Base-by-base conservation (phyloP, 2,888 invertebrate genomes). In the Abrostola tripartita region DNA sequence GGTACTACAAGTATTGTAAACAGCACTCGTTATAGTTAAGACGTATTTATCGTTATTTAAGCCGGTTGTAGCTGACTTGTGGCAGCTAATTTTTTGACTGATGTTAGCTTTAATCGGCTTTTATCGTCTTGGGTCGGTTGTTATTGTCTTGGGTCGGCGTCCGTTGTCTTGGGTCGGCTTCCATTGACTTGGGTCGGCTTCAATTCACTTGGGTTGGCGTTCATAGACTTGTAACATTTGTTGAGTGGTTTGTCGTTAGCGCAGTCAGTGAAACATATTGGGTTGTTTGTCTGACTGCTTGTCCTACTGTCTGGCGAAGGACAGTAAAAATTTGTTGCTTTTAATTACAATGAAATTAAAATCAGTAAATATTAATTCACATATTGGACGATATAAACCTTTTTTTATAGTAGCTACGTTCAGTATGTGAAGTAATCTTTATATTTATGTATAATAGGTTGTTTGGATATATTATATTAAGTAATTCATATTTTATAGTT, bases 1-100 rank as follows among this genome's bases (percentile, higher is more conserved):
- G 76, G 80, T 82, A 84, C 71, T 79, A 75, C 55, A 79, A 76
- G 76, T 82, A 81, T 79, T 84, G 74, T 65, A 76, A 77, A 70
- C 65, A 73, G 74, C 72, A 70, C 65, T 69, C 55, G 49, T 51
- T 53, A 54, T 8, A 38, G 14, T 38, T 68, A 57, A 60, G 54
- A 52, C 64, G 52, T 55, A 10, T 57, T 14, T 53, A 40, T 73
- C n/a, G 55, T 55, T 61, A 51, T 52, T 49, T 0, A 47, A 42
- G n/a, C 5, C n/a, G 8, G 38, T 53, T 52, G 41, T 24, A 56
- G 49, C 24, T 50, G 37, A 24, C 37, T 73, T 52, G 0, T 44
- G 55, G 49, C 61, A 56, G 68, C 68, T 72, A 58, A 37, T 0
- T 36, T 44, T 14, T n/a, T 37, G 24, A 37, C 5, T 42, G 52